A percentile compares a stretch with the other conserved stretches of the same genome.
These are phyloP conservation scores for Ladona fulva DNA, from an alignment of 1,140 invertebrate genomes.

Conservation along the genomic window DNA sequence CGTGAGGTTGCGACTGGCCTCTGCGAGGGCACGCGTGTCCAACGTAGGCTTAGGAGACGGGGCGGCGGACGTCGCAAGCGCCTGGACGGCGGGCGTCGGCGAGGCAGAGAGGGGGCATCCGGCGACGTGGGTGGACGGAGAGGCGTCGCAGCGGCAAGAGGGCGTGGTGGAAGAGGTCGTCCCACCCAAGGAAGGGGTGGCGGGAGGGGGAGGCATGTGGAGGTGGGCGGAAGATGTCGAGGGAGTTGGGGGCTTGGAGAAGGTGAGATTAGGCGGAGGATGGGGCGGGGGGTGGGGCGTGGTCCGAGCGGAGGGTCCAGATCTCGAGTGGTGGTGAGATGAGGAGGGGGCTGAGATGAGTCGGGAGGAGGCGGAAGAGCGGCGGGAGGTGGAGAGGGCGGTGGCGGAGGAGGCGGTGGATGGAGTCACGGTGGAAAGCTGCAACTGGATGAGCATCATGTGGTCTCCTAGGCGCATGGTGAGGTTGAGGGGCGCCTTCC, in stretches of 20 bases:
- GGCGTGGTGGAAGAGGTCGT: not conserved
- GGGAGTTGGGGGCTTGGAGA: slow-evolving; percentile 15
- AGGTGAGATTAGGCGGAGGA: slow-evolving; percentile 18
- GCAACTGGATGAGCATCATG: slow-evolving; percentile 93
- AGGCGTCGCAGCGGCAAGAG: slow-evolving; percentile 17
- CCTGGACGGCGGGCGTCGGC: slow-evolving; percentile 18
- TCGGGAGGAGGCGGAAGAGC: slow-evolving; percentile 17
- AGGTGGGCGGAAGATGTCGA: slow-evolving; percentile 19
- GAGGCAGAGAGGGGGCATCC: slow-evolving; percentile 8
- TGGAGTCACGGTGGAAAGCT: slow-evolving; percentile 70
- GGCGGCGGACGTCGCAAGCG: slow-evolving; percentile 14
- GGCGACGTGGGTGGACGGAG: slow-evolving; percentile 19
- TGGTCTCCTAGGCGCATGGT: slow-evolving; percentile 91
- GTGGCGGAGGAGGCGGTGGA: slow-evolving; percentile 24
- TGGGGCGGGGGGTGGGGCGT: slow-evolving; percentile 25
- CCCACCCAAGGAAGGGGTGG: not conserved
- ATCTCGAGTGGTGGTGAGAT: slow-evolving; percentile 20
- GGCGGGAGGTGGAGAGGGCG: slow-evolving; percentile 23
- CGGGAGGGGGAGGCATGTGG: not conserved
- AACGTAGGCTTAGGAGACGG: slow-evolving; percentile 33
- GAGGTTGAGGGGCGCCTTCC: slow-evolving; percentile 84
- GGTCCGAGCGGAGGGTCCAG: slow-evolving; percentile 25
- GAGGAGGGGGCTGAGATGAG: slow-evolving; percentile 20
- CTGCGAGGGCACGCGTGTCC: slow-evolving; percentile 68
- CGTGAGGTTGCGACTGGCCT: slow-evolving; percentile 82